Conservation (phyloP, 2,797 vertebrate species). For the Typhlichthys eigenmanni region DNA sequence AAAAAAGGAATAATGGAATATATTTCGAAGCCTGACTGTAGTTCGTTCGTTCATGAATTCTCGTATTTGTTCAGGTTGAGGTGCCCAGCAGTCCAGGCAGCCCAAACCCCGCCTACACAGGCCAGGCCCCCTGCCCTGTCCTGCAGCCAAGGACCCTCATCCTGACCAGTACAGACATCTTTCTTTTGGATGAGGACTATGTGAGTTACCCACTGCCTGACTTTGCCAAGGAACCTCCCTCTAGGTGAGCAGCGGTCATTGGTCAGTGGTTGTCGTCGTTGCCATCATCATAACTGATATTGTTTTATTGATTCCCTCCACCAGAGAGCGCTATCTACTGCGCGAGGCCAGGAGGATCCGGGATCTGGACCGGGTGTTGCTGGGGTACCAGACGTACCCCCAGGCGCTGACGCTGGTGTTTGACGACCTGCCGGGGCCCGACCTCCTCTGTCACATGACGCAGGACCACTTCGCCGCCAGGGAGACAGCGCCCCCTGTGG, state of each 20-base stretch:
- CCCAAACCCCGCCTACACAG: conserved; percentile 51
- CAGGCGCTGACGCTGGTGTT: conserved; percentile 88
- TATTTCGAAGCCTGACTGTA: too few species aligned
- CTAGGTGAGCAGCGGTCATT: conserved; percentile 47
- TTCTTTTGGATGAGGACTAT: conserved; percentile 94
- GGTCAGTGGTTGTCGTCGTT: not conserved
- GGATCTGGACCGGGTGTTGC: conserved; percentile 91
- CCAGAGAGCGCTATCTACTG: conserved; percentile 89
- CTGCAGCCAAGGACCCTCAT: conserved; percentile 91
- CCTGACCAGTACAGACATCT: conserved; percentile 89
- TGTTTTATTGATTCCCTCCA: conserved; percentile 18
- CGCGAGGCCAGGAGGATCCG: conserved; percentile 90
- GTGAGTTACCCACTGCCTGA: conserved; percentile 94
- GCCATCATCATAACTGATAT: not conserved
- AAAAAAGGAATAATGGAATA: too few species aligned
- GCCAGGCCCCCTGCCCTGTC: conserved; percentile 63
- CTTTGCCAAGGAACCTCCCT: conserved; percentile 94
- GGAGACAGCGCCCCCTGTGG: conserved; percentile 40
- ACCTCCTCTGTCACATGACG: conserved; percentile 90
- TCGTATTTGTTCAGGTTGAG: conserved; percentile 61
- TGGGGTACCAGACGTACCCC: conserved; percentile 95
- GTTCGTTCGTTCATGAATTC: too few species aligned
- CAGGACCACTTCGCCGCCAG: conserved; percentile 91
- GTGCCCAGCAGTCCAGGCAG: conserved; percentile 76
- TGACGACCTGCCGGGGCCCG: conserved; percentile 89